Evolutionary conservation across 2,797 vertebrate species (phyloP).

Genomic region (Epinephelus coioides): DNA sequence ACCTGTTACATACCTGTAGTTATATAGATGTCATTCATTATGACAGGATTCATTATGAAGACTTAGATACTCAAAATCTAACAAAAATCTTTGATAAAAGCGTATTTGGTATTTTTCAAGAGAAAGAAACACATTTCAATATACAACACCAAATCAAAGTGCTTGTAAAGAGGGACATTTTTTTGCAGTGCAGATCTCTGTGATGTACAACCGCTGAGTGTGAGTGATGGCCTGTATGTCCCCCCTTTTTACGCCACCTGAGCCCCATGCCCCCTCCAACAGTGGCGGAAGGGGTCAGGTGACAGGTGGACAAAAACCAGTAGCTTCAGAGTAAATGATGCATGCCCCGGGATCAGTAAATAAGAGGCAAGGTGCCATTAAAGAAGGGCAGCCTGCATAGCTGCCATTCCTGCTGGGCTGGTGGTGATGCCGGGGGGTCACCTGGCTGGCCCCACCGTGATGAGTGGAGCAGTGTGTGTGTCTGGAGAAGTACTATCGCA

Average conservation of each 20-base stretch:
- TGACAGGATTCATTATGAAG: not conserved
- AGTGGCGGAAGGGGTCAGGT: slow-evolving; percentile 78
- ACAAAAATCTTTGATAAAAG: not conserved
- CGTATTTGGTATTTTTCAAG: not conserved
- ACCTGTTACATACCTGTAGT: not conserved
- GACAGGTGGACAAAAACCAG: slow-evolving; percentile 85
- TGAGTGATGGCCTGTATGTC: slow-evolving; percentile 68
- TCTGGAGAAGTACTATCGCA: not conserved
- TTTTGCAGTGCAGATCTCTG: slow-evolving; percentile 46
- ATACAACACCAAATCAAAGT: not conserved
- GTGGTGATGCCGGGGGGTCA: slow-evolving; percentile 66
- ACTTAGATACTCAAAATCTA: not conserved
- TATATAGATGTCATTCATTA: no score
- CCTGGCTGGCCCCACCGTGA: slow-evolving; percentile 56
- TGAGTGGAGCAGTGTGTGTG: slow-evolving; percentile 11
- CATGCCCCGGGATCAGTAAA: slow-evolving; percentile 79
- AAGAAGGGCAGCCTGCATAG: slow-evolving; percentile 72
- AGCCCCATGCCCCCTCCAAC: slow-evolving; percentile 66
- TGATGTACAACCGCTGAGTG: slow-evolving; percentile 47
- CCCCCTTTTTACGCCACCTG: slow-evolving; percentile 70
- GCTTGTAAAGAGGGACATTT: slow-evolving; percentile 18
- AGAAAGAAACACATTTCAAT: not conserved
- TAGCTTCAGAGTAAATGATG: slow-evolving; percentile 85
- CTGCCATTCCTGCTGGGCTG: slow-evolving; percentile 76
- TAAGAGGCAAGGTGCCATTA: slow-evolving; percentile 82